phyloP scores from a whole-genome alignment of 1,140 invertebrate species.

The Formica exsecta region DNA sequence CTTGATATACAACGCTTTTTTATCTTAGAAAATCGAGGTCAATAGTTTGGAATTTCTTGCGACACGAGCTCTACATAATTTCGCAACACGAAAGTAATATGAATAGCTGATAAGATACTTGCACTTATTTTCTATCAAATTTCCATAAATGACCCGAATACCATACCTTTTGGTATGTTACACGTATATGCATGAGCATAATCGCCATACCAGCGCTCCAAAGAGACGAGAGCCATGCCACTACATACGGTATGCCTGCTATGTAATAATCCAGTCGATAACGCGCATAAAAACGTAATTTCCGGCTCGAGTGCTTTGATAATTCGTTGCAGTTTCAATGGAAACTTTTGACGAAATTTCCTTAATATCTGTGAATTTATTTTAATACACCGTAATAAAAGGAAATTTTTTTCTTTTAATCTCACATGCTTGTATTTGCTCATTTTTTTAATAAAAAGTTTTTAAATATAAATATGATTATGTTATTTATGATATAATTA shows the following conservation, averaged over 20 bases:
- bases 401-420: neutral
- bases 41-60: slow-evolving; percentile 30
- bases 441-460: neutral
- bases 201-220: slow-evolving; percentile 52
- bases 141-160: slow-evolving; percentile 61
- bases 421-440: neutral
- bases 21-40: slow-evolving; percentile 29
- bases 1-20: slow-evolving; percentile 22
- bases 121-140: slow-evolving; percentile 55
- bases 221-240: slow-evolving; percentile 50
- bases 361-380: slow-evolving; percentile 61
- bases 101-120: slow-evolving; percentile 57
- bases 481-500: neutral
- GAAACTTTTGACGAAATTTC: slow-evolving; percentile 19
- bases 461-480: neutral
- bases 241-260: slow-evolving; percentile 41
- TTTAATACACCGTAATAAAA: neutral
- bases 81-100: slow-evolving; percentile 42
- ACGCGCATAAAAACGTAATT: slow-evolving; percentile 52
- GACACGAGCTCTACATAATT: slow-evolving; percentile 40
- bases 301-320: neutral
- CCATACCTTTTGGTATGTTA: slow-evolving; percentile 54
- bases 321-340: neutral
- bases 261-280: slow-evolving; percentile 56
- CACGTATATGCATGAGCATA: slow-evolving; percentile 51